phyloP scores from a whole-genome alignment of 2,888 invertebrate genomes.

The Hydropsyche betteni region DNA sequence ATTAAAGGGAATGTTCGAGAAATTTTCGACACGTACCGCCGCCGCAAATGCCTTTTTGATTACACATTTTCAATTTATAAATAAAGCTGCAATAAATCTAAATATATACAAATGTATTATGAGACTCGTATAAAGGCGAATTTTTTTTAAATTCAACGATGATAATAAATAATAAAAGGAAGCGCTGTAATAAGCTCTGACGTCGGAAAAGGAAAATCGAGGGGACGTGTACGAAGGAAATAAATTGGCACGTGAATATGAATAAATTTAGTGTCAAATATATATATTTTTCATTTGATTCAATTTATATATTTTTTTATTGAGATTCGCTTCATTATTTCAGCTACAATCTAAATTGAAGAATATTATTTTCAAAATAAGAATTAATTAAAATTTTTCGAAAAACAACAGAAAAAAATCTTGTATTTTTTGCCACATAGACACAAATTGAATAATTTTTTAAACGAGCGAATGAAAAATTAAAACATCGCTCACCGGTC shows the following conservation, averaged over 20 bases:
- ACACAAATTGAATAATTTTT: no score
- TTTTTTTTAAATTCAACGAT: not conserved
- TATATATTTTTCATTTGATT: not conserved
- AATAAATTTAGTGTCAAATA: slow-evolving; percentile 11
- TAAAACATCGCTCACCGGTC: not conserved
- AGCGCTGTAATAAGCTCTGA: not conserved
- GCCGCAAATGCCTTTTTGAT: no score
- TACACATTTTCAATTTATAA: not conserved
- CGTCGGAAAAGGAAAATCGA: not conserved
- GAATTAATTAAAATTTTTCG: not conserved
- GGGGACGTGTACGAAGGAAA: not conserved
- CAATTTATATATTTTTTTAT: not conserved
- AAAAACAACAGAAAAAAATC: not conserved
- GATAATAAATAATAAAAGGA: slow-evolving; percentile 3
- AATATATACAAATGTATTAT: not conserved
- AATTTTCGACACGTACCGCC: no score
- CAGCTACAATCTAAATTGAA: not conserved
- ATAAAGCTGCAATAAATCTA: not conserved
- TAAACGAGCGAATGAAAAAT: not conserved
- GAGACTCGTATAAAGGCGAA: not conserved
- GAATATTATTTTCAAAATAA: not conserved
- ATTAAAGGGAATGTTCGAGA: no score
- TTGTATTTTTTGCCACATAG: not conserved
- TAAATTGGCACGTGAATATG: slow-evolving; percentile 16
- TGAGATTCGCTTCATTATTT: not conserved